phyloP scores from a whole-genome alignment of 2,113 vertebrate genomes.

The Lamprologus sp. region DNA sequence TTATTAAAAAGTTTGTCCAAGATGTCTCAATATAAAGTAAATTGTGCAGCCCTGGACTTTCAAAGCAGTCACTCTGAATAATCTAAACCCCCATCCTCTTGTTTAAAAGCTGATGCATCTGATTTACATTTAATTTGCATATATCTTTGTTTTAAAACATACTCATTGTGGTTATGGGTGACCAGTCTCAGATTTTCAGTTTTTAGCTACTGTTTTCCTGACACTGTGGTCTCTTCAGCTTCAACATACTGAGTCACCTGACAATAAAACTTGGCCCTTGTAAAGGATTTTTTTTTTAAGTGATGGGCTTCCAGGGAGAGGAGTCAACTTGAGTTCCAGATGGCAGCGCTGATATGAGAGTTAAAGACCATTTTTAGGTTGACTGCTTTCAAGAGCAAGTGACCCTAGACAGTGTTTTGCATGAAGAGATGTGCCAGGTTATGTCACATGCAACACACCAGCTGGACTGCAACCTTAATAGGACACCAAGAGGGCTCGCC shows the following conservation, averaged over 20 bases:
- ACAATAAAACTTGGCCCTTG: background rate
- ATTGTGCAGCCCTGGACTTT: background rate
- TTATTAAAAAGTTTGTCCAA: slow-evolving; percentile 3
- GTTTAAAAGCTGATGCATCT: background rate
- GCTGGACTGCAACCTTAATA: slow-evolving; percentile 8
- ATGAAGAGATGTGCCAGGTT: background rate
- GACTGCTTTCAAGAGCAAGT: background rate
- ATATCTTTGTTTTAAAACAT: background rate
- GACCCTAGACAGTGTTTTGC: background rate
- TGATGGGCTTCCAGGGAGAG: background rate
- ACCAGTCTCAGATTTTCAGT: background rate
- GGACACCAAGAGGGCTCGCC: background rate
- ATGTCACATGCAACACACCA: background rate
- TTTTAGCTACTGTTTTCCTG: background rate
- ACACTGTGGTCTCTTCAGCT: background rate
- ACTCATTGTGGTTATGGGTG: background rate
- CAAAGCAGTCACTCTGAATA: background rate
- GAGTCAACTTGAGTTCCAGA: background rate
- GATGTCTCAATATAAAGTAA: background rate
- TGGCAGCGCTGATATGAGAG: background rate
- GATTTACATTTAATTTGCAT: slow-evolving; percentile 13
- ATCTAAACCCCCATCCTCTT: background rate
- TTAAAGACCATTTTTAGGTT: slow-evolving; percentile 18
- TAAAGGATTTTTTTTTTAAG: background rate
- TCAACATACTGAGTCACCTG: background rate